Evolutionary conservation across 2,888 invertebrate genomes (phyloP).

Genomic region (Chymomyza caudatula): DNA sequence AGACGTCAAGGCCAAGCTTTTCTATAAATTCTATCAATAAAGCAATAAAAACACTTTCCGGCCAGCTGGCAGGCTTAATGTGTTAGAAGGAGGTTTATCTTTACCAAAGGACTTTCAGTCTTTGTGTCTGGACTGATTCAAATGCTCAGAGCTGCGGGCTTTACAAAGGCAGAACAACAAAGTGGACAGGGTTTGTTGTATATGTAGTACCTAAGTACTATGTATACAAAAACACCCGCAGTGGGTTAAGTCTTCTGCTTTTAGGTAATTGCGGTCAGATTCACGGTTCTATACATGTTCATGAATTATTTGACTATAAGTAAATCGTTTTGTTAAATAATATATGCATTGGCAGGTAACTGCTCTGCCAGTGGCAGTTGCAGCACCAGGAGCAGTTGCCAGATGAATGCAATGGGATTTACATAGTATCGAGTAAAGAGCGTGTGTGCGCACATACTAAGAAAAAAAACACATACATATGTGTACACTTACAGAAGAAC

Average conservation of each 20-base stretch:
- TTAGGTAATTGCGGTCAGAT: background rate
- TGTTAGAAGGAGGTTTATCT: background rate
- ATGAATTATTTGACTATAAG: constrained; percentile 23
- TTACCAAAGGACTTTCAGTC: background rate
- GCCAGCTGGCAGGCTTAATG: background rate
- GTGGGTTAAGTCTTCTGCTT: background rate
- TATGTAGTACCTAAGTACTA: background rate
- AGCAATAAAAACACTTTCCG: background rate
- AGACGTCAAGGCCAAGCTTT: too few relatives aligned
- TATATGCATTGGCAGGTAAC: background rate
- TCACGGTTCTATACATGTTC: background rate
- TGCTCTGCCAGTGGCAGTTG: background rate
- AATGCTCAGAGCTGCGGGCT: background rate
- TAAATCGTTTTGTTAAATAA: background rate
- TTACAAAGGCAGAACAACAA: background rate
- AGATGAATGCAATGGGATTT: background rate
- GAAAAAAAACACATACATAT: background rate
- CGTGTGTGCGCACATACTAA: background rate
- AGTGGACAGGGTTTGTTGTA: background rate
- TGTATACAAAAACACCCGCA: background rate
- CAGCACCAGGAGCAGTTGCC: background rate
- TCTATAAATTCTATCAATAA: background rate
- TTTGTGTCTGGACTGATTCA: too few relatives aligned
- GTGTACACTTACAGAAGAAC: background rate
- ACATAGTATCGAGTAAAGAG: background rate